Evolutionary conservation across 2,113 vertebrate genomes (phyloP), one percentile per base, ranked within the genome.

Genomic region (Camelus dromedarius): DNA sequence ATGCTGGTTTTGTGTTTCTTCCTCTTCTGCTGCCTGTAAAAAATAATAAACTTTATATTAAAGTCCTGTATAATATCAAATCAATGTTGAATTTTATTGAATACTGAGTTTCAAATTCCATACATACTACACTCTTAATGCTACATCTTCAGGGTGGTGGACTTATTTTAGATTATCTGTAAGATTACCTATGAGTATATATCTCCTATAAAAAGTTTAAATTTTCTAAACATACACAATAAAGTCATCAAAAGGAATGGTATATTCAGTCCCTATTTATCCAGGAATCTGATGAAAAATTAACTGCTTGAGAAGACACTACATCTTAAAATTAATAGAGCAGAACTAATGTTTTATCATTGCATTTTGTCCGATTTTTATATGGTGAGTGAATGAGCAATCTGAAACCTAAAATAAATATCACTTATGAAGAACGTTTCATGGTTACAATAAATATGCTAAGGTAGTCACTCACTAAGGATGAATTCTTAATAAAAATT

Each of bases 11-110:
- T 99, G 99, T 6, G 96, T 95, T 89, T 99, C 98, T 22, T 99
- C 99, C 62, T 99, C 99, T 97, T 99, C 99, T 93, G 98, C 97
- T 84, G 99, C 98, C 99, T 99, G 97, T 32, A 92, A 94, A 97
- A 98, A 98, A 91, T 84, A 97, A 98, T 93, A 97, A 95, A 98
- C 88, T 96, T 97, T 70, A 91, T 96, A 95, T 96, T 97, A 96
- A 66, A 77, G 30, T 92, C 38, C 77, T 95, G 11, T 87, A 93
- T 58, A 86, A 24, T 46, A 85, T 60, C 58, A 82, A 94, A 80
- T 87, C 35, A 96, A 56, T 86, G 84, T 77, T 95, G 80, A 95
- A 96, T 84, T 85, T 96, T 95, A 95, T 6, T 83, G 69, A 92
- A 75, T 90, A 93, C 9, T 54, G 13, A 84, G 3, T 79, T 93